Conservation (phyloP, 1,140 invertebrate species). For the Teleopsis dalmanni region DNA sequence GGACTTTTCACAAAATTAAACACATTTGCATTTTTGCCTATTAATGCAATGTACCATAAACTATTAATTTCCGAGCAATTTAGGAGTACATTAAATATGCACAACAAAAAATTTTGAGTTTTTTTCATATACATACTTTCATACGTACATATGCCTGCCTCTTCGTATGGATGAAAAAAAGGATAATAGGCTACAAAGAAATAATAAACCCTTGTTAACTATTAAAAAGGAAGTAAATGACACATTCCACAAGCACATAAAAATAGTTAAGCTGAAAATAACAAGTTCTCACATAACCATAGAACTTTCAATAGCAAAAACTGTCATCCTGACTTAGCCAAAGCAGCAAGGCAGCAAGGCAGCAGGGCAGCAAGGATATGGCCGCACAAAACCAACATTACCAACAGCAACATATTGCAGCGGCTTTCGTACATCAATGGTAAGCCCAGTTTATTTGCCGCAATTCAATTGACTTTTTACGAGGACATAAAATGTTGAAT, state of each 20-base stretch:
- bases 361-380: too few relatives aligned
- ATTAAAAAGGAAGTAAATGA: conserved; percentile 25
- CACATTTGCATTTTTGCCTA: too few relatives aligned
- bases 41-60: too few relatives aligned
- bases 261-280: neutral
- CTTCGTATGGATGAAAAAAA: too few relatives aligned
- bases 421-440: neutral
- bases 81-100: too few relatives aligned
- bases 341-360: neutral
- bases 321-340: neutral
- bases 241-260: neutral
- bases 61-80: too few relatives aligned
- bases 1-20: too few relatives aligned
- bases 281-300: too few relatives aligned
- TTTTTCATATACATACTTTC: too few relatives aligned
- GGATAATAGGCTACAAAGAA: neutral
- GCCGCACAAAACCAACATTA: neutral
- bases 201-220: conserved; percentile 31
- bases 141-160: too few relatives aligned
- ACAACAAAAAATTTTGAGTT: too few relatives aligned
- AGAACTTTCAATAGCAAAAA: neutral
- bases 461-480: conserved; percentile 34
- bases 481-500: conserved; percentile 36
- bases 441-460: neutral
- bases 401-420: conserved; percentile 3